phyloP scores from a whole-genome alignment of 2,797 vertebrate species.

The Podargus strigoides region DNA sequence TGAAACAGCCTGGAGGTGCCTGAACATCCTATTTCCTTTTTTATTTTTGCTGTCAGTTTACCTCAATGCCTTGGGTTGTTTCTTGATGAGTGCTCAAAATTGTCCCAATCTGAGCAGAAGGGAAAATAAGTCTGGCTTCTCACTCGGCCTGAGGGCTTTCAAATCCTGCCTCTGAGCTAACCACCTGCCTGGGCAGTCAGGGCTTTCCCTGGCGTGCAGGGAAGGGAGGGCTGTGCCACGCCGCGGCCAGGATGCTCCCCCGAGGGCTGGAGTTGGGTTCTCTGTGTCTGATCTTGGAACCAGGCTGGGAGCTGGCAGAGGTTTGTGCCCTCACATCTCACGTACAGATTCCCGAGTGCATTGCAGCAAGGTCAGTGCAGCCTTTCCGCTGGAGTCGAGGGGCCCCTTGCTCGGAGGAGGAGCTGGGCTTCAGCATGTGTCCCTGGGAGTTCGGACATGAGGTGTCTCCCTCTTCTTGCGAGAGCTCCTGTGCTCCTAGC shows the following conservation, averaged over 20 bases:
- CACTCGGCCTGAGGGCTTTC: not conserved
- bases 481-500: not conserved
- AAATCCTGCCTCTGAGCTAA: not conserved
- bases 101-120: not conserved
- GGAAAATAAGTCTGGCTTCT: not conserved
- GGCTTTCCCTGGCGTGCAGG: not conserved
- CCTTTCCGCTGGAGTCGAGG: not conserved
- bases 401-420: not conserved
- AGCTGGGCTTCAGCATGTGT: accelerated
- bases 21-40: not conserved
- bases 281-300: not conserved
- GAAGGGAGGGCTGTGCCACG: not conserved
- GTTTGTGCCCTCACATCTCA: not conserved
- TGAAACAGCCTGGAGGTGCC: not conserved
- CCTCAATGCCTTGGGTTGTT: not conserved
- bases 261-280: not conserved
- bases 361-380: not conserved
- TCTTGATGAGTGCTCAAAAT: not conserved
- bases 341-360: accelerated
- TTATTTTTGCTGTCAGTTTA: not conserved
- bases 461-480: not conserved
- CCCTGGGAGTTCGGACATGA: not conserved
- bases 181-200: not conserved
- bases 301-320: not conserved
- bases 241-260: accelerated